Percentiles rank a stretch among this genome's conserved stretches.
Conservation (phyloP, 2,113 vertebrate genomes). For the Antechinus flavipes region DNA sequence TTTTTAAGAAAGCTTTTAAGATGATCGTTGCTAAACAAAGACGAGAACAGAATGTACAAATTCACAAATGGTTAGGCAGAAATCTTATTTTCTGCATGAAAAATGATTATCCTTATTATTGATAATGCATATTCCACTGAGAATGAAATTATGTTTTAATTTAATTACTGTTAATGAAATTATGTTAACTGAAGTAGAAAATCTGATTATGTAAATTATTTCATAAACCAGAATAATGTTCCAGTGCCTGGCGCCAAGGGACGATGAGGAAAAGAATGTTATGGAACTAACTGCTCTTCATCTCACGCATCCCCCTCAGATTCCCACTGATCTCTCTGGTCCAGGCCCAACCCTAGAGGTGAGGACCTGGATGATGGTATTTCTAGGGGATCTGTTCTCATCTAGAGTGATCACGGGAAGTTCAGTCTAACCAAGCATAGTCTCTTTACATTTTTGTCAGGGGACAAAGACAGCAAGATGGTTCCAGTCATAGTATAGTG, state of each 20-base stretch:
- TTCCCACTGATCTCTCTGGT: constrained; percentile 12
- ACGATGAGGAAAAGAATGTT: neutral
- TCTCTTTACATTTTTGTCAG: neutral
- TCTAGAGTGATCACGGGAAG: neutral
- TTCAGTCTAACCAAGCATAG: neutral
- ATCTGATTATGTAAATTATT: constrained; percentile 24
- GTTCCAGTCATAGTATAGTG: neutral
- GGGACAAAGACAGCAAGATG: constrained; percentile 2
- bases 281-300: neutral
- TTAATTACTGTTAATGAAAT: constrained; percentile 39
- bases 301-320: neutral
- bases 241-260: neutral
- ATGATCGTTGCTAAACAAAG: constrained; percentile 22
- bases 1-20: constrained; percentile 22
- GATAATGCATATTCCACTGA: neutral
- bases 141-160: constrained; percentile 40
- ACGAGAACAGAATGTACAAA: constrained; percentile 34
- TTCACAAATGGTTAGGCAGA: neutral
- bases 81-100: constrained; percentile 22
- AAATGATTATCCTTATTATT: constrained; percentile 6
- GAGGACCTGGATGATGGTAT: neutral
- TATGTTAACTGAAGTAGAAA: constrained; percentile 28
- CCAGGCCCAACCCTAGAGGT: neutral
- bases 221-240: neutral
- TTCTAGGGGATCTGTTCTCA: neutral